Percentiles rank a stretch among this genome's conserved stretches.
phyloP scores from a whole-genome alignment of 1,140 invertebrate genomes.

The Lycorma delicatula region DNA sequence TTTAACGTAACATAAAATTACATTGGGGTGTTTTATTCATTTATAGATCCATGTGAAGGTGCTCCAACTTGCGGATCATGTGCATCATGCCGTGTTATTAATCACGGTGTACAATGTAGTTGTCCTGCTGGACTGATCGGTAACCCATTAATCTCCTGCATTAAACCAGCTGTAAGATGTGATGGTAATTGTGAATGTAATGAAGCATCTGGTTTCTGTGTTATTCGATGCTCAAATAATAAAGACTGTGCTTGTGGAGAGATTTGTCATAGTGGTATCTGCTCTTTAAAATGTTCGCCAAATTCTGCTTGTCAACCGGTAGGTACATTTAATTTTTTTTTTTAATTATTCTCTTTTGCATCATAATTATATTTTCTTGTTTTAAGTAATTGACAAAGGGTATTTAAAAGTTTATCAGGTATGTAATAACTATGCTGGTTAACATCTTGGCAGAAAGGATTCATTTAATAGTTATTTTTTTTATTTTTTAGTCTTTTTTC shows the following conservation, averaged over 20 bases:
- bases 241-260: slow-evolving; percentile 70
- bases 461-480: too few relatives aligned
- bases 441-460: too few relatives aligned
- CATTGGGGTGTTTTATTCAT: too few relatives aligned
- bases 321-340: slow-evolving; percentile 9
- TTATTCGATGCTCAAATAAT: slow-evolving; percentile 52
- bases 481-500: too few relatives aligned
- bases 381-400: too few relatives aligned
- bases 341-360: too few relatives aligned
- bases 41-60: slow-evolving; percentile 65
- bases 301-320: slow-evolving; percentile 42
- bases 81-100: slow-evolving; percentile 69
- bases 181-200: slow-evolving; percentile 63
- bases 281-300: slow-evolving; percentile 50
- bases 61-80: slow-evolving; percentile 66
- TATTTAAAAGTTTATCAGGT: too few relatives aligned
- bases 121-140: slow-evolving; percentile 72
- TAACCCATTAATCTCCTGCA: slow-evolving; percentile 66
- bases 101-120: slow-evolving; percentile 74
- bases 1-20: too few relatives aligned
- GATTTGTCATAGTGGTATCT: slow-evolving; percentile 51
- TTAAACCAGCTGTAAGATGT: slow-evolving; percentile 53
- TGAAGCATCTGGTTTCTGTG: slow-evolving; percentile 61
- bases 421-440: too few relatives aligned
- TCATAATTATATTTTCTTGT: too few relatives aligned